Evolutionary conservation across 2,113 vertebrate genomes (phyloP), one percentile per base, ranked within the genome.

Genomic region (Setophaga kirtlandii): DNA sequence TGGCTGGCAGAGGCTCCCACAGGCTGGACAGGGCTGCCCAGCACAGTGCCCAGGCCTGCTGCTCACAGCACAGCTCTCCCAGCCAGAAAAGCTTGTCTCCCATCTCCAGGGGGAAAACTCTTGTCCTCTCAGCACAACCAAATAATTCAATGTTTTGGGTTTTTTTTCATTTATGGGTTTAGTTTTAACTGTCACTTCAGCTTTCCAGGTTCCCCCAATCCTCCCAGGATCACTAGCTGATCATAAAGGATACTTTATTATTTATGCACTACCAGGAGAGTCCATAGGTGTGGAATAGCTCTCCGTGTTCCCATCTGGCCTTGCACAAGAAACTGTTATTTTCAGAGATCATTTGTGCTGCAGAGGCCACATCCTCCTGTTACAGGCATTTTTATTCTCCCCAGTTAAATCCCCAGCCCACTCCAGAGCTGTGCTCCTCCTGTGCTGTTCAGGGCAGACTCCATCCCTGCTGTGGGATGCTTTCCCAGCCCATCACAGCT

Each of bases 81-180:
- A 87, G 77, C 39, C 82, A 62, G 91, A 91, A 92, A 95, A 95
- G 52, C 85, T 60, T 35, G 23, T 49, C 73, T 87, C n/a, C 18
- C 39, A 17, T 93, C 94, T 94, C 85, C 78, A 42, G 80, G n/a
- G 64, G 39, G 60, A 78, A 71, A 31, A 56, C 83, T 78, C 67
- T 59, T 18, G 3, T 65, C 30, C 30, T 56, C 69, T 69, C 60
- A 77, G 69, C 80, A 31, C 52, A 47, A 31, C 62, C 73, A 56
- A 71, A 77, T 53, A 16, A 6, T 25, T 70, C 18, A 59, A 35
- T 41, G 15, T 41, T 83, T 50, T 8, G 18, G 12, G 19, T 3
- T 17, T 1, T 73, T 70, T 75, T 65, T 71, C 9, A 33, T 89
- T 30, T 81, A 58, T 62, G 42, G 19, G 22, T 87, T 44, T 58